Evolutionary conservation across 2,797 vertebrate species (phyloP), one percentile per base, ranked within the genome.

Genomic region (Falco concolor): DNA sequence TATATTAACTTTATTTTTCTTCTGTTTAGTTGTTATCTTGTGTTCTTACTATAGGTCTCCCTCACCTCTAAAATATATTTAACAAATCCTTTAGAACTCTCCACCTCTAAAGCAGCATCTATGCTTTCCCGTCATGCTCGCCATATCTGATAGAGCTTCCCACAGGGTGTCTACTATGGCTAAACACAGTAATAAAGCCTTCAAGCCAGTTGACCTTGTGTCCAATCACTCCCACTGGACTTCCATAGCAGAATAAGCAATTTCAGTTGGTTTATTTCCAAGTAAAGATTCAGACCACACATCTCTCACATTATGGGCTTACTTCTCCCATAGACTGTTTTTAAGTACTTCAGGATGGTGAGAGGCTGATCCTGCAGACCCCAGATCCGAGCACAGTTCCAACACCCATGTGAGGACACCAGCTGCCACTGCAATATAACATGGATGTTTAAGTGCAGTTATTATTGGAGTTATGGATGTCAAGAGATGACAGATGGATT

Each of bases 141-240:
- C 42, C 32, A 13, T 8, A 27, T 8, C 54, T 21, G 18, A 56
- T 2, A 44, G 28, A 60, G 24, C n/a, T 64, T 30, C 75, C 68
- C 57, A 17, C 36, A n/a, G 24, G 25, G 16, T 28, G 28, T 21
- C 24, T 27, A 0, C 50, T 6, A 2, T 4, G 12, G 57, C 49
- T 59, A 8, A 61, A 27, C 53, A n/a, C 44, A 45, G 10, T 8
- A 22, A 74, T 24, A 72, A 81, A 78, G 28, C 23, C 45, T 68
- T 44, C 21, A 64, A 61, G 72, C 27, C 32, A 34, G 64, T 0
- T 65, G 60, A 54, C 27, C 27, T 59, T 2, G 0, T n/a, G 27
- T 22, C 30, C 2, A 1, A 27, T n/a, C 30, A 15, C 36, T 52
- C 13, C 36, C 40, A n/a, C 22, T 13, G 53, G 19, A 40, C 50